Evolutionary conservation across 2,797 vertebrate species (phyloP).

Genomic region (Melanogrammus aeglefinus): DNA sequence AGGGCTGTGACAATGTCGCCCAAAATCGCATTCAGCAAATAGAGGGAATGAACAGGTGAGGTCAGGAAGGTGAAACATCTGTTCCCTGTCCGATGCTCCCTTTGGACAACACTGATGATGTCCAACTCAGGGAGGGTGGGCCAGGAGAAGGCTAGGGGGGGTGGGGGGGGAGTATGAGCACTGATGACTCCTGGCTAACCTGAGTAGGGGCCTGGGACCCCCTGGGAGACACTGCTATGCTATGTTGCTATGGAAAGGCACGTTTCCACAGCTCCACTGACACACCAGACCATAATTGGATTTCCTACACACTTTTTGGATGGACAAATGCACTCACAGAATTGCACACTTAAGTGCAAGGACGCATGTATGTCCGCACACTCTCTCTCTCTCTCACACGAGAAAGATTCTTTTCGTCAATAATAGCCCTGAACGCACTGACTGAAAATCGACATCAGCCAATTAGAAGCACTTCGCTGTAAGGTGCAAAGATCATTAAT

Average conservation of each 20-base stretch:
- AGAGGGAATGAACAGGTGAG: no score
- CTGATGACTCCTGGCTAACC: background rate
- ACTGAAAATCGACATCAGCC: background rate
- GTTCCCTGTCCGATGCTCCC: background rate
- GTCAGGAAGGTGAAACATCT: background rate
- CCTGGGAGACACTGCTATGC: background rate
- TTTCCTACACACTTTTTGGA: background rate
- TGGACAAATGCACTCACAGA: background rate
- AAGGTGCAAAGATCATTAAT: background rate
- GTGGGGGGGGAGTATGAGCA: background rate
- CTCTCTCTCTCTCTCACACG: no score
- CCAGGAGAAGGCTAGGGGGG: background rate
- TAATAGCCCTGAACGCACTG: background rate
- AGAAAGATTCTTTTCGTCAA: background rate
- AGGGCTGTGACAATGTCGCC: no score
- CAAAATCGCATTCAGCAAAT: no score
- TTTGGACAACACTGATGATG: background rate
- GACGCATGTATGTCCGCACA: background rate
- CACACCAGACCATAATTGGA: background rate
- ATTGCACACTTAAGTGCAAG: no score
- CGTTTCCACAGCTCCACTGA: background rate
- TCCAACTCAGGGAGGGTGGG: background rate
- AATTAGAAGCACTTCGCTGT: background rate
- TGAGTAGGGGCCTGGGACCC: no score
- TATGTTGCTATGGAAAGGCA: background rate